A percentile compares a stretch with the other conserved stretches of the same genome.
Conservation (phyloP, 2,113 vertebrate genomes). For the Callithrix jacchus region DNA sequence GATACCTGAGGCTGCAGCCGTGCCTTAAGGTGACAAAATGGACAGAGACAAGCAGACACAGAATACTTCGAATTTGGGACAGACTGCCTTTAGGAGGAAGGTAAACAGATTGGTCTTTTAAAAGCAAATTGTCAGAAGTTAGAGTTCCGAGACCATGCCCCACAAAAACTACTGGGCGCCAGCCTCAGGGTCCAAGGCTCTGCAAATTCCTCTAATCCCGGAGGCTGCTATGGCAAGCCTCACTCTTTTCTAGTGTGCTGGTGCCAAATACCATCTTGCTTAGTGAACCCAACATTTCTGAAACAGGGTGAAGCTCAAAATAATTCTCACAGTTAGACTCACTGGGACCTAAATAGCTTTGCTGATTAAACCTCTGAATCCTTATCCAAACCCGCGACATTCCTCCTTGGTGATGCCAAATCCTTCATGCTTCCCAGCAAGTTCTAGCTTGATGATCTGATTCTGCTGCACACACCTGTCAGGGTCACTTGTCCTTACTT, state of each 20-base stretch:
- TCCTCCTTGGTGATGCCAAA: not conserved
- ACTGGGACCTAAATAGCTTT: conserved; percentile 69
- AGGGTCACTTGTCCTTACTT: not conserved
- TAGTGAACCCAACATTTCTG: conserved; percentile 49
- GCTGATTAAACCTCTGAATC: conserved; percentile 66
- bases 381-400: conserved; percentile 17
- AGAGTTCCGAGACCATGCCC: not conserved
- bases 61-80: not conserved
- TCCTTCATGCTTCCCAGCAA: not conserved
- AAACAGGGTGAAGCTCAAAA: conserved; percentile 62
- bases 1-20: not conserved
- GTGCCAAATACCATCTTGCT: conserved; percentile 59
- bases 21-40: not conserved
- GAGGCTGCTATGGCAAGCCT: not conserved
- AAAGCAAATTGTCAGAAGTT: not conserved
- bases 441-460: not conserved
- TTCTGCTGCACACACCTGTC: not conserved
- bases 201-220: conserved; percentile 24
- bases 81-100: conserved; percentile 36
- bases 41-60: not conserved
- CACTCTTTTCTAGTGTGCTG: not conserved
- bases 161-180: not conserved
- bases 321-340: conserved; percentile 67
- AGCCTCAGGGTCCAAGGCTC: not conserved
- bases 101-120: not conserved